Base-by-base conservation (phyloP, 1,140 invertebrate genomes). In the Lordiphosa mommai region DNA sequence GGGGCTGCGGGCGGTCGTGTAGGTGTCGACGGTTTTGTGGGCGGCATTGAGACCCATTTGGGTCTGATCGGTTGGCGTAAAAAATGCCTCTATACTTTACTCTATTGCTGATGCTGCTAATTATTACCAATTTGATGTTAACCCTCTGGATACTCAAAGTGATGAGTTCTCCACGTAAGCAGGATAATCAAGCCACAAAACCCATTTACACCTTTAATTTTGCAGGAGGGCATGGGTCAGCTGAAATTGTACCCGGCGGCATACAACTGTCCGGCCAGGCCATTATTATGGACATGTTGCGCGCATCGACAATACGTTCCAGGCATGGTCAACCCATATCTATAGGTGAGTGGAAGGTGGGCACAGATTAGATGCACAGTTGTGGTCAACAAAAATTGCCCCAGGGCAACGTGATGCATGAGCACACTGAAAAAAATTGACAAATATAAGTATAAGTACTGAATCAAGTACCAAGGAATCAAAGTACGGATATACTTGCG, bases 1-100 rank as follows among this genome's bases (percentile, higher is more conserved):
- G 27, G 17, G 29, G 13, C 32, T 5, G 56, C 6, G 5, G 14
- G 5, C 8, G 41, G 48, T 1, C 40, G 46, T 27, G 20, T 6
- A 23, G 33, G 55, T 4, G 55, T 59, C 4, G 56, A 61, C 7
- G 63, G 77, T 6, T 65, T 88, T 17, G 79, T 85, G 3, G 72
- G 87, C 20, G 90, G 91, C 71, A 91, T 91, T 72, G 92, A 93
- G 82, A 92, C 93, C 80, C 94, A 93, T 90, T 93, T 98, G 66
- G 97, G 97, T 20, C 94, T 99, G 65, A 98, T 98, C 88, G 97
- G 97, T 2, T 99, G 98, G 97, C 91, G 96, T 52, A 97, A 97
- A 87, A 92, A 94, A 87, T 97, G 96, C 89, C 91, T 99, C 0
- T 99, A 98, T 87, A 90, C 92, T n/a, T 92, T 98, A 49, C 92